Conservation (phyloP, 2,888 invertebrate genomes). For the Lottia scabra region DNA sequence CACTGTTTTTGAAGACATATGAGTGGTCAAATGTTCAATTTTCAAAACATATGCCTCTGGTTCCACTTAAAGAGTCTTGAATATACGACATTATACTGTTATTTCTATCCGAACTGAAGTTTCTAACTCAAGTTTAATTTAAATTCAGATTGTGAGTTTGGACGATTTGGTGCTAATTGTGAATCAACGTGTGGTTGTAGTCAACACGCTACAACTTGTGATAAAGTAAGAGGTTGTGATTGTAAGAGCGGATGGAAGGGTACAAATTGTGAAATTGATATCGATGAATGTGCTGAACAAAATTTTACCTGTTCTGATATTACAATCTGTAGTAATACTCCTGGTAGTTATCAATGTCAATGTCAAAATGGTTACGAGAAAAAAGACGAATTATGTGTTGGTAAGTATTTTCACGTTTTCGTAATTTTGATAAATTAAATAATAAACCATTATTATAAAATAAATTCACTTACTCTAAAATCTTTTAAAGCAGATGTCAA, state of each 20-base stretch:
- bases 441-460: too few species aligned
- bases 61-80: too few species aligned
- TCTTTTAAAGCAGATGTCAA: too few species aligned
- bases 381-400: conserved; percentile 15
- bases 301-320: conserved; percentile 12
- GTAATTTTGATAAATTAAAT: too few species aligned
- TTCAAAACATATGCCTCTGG: too few species aligned
- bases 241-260: conserved; percentile 39
- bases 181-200: conserved; percentile 28
- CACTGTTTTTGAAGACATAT: too few species aligned
- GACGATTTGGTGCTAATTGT: conserved; percentile 32
- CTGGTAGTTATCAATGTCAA: conserved; percentile 24
- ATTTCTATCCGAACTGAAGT: too few species aligned
- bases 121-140: not conserved
- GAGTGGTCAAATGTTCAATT: too few species aligned
- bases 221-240: conserved; percentile 32
- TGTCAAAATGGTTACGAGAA: conserved; percentile 26
- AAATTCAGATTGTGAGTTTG: conserved; percentile 25
- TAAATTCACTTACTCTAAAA: too few species aligned
- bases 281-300: conserved; percentile 35
- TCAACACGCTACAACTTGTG: conserved; percentile 24
- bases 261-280: conserved; percentile 28
- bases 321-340: conserved; percentile 23
- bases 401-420: too few species aligned
- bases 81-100: too few species aligned